phyloP scores from a whole-genome alignment of 2,797 vertebrate species.

The Hypotaenidia philippensis region DNA sequence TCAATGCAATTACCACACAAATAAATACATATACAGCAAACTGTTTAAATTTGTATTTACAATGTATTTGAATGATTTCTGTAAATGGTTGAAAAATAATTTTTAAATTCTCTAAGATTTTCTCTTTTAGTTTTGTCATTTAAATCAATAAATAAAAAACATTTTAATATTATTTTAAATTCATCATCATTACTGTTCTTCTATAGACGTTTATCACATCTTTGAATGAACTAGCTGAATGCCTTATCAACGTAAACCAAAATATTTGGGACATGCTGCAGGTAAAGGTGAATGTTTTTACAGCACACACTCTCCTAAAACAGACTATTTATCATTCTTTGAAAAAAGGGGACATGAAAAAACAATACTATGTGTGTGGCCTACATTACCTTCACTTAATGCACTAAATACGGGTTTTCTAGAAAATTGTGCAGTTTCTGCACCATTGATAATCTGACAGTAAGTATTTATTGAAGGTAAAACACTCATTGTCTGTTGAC shows the following conservation, averaged over 20 bases:
- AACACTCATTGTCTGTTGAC: slow-evolving; percentile 86
- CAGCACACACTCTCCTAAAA: slow-evolving; percentile 79
- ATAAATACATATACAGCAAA: neutral
- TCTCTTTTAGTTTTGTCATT: neutral
- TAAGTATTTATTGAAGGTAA: slow-evolving; percentile 87
- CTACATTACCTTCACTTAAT: slow-evolving; percentile 78
- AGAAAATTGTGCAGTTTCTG: slow-evolving; percentile 79
- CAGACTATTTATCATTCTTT: slow-evolving; percentile 89
- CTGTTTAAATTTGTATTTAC: neutral
- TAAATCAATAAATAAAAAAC: neutral
- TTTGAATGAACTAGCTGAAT: slow-evolving; percentile 54
- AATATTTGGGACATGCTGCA: slow-evolving; percentile 81
- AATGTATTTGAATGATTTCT: neutral
- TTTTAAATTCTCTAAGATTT: neutral
- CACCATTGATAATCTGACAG: slow-evolving; percentile 87
- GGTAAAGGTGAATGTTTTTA: slow-evolving; percentile 86
- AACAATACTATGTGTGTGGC: slow-evolving; percentile 85
- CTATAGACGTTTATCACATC: neutral
- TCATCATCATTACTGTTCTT: neutral
- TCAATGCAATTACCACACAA: neutral
- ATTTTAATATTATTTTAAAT: neutral
- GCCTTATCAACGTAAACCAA: slow-evolving; percentile 75
- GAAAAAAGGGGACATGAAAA: slow-evolving; percentile 82
- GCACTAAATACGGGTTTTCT: slow-evolving; percentile 75
- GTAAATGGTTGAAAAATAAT: neutral